Base-by-base conservation (phyloP, 2,888 invertebrate species). In the Pseudolycoriella hygida region DNA sequence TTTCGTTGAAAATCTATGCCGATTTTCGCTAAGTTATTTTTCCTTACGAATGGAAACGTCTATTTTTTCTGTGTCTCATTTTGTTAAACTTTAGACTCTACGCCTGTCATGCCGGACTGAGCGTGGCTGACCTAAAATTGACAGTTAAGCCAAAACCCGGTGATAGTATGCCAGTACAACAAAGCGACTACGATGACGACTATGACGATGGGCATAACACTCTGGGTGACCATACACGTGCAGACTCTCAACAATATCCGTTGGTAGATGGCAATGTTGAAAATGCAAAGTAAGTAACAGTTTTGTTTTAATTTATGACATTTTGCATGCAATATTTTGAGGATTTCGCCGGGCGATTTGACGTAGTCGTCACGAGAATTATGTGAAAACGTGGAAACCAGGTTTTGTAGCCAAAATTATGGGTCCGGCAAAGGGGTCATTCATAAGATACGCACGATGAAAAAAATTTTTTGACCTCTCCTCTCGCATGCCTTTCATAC, bases 11-110 rank as follows among this genome's bases (percentile, higher is more conserved):
- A n/a, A n/a, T n/a, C n/a, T n/a, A n/a, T n/a, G n/a, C n/a, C n/a
- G n/a, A n/a, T n/a, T n/a, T n/a, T n/a, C n/a, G n/a, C n/a, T n/a
- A n/a, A n/a, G n/a, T n/a, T n/a, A n/a, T n/a, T n/a, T n/a, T n/a
- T n/a, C n/a, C n/a, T n/a, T n/a, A n/a, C n/a, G n/a, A n/a, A n/a
- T n/a, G n/a, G n/a, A n/a, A n/a, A n/a, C n/a, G n/a, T n/a, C n/a
- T n/a, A n/a, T n/a, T n/a, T n/a, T n/a, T n/a, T n/a, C n/a, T n/a
- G n/a, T n/a, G n/a, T n/a, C n/a, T n/a, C n/a, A n/a, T n/a, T n/a
- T n/a, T n/a, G n/a, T n/a, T n/a, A n/a, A n/a, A n/a, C n/a, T n/a
- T 80, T 45, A 92, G 90, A 2, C 68, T 80, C 3, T 93, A 90
- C 60, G 83, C 86, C 0, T 93, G 93, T 58, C 75, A 83, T 43